A percentile compares a stretch with the other conserved stretches of the same genome.
phyloP scores from a whole-genome alignment of 2,888 invertebrate species.

The Pseudoips prasinana region DNA sequence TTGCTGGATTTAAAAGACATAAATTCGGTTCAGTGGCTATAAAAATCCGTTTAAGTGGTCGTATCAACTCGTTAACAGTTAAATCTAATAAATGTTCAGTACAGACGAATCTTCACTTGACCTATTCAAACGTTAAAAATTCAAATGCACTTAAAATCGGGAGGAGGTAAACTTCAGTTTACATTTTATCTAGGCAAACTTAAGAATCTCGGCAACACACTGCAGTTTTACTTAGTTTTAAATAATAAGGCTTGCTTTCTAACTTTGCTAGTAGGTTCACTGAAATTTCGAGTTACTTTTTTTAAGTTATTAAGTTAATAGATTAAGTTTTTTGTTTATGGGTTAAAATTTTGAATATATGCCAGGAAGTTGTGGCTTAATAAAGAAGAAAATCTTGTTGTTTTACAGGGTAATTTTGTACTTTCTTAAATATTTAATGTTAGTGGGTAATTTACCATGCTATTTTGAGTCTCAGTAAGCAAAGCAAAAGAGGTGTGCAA shows the following conservation, averaged over 20 bases:
- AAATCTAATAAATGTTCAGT: conserved; percentile 4
- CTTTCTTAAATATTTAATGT: too few species aligned
- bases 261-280: conserved; percentile 15
- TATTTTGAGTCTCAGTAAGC: too few species aligned
- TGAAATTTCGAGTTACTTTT: conserved; percentile 25
- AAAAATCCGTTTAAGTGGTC: too few species aligned
- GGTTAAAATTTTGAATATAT: neutral
- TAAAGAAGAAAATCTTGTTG: too few species aligned
- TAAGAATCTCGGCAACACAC: conserved; percentile 19
- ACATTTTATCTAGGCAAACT: conserved; percentile 20
- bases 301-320: conserved; percentile 20
- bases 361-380: too few species aligned
- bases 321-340: neutral
- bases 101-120: conserved; percentile 23
- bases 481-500: too few species aligned
- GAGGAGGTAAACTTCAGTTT: conserved; percentile 17
- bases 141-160: conserved; percentile 35
- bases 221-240: conserved; percentile 17
- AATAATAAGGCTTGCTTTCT: conserved; percentile 22
- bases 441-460: too few species aligned
- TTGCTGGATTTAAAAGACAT: too few species aligned
- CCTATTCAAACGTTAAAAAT: conserved; percentile 29
- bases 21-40: too few species aligned
- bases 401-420: too few species aligned
- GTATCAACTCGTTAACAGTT: too few species aligned